Percentiles rank a stretch among this genome's conserved stretches.
Evolutionary conservation across 2,797 vertebrate species (phyloP).

Genomic region (Alca torda): DNA sequence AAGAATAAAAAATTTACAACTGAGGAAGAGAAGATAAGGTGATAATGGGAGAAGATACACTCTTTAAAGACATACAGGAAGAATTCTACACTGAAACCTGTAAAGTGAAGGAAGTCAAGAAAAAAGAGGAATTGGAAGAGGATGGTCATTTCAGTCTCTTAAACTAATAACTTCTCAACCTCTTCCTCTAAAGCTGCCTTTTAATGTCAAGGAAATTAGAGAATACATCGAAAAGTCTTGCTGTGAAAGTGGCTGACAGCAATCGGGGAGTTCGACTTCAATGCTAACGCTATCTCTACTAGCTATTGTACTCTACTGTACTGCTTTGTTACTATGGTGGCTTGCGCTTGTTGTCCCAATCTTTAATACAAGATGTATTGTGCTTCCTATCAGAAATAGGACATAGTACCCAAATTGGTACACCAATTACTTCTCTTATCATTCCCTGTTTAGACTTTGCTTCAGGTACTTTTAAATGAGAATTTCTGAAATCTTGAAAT

Average conservation of each 20-base stretch:
- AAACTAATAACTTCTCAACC: not conserved
- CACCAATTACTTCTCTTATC: slow-evolving; percentile 57
- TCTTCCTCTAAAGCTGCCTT: not conserved
- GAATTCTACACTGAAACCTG: not conserved
- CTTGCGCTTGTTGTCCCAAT: slow-evolving; percentile 6
- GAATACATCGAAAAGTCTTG: not conserved
- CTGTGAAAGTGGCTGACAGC: not conserved
- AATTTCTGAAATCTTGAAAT: slow-evolving; percentile 69
- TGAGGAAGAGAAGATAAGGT: not conserved
- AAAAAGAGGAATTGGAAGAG: not conserved
- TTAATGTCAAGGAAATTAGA: slow-evolving; percentile 3
- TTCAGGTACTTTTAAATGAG: slow-evolving; percentile 76
- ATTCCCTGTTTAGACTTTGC: slow-evolving; percentile 58
- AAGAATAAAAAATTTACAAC: not conserved
- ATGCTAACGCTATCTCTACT: not conserved
- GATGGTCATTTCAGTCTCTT: not conserved
- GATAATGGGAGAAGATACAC: not conserved
- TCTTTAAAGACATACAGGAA: not conserved
- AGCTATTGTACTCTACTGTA: not conserved
- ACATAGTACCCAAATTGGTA: slow-evolving; percentile 3
- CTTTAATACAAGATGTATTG: slow-evolving; percentile 13
- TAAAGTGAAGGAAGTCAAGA: not conserved
- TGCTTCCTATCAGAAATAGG: slow-evolving; percentile 40
- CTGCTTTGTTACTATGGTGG: slow-evolving; percentile 7
- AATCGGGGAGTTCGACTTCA: not conserved